Evolutionary conservation across 2,888 invertebrate genomes (phyloP), one percentile per base, ranked within the genome.

Genomic region (Ormyrus pomaceus): DNA sequence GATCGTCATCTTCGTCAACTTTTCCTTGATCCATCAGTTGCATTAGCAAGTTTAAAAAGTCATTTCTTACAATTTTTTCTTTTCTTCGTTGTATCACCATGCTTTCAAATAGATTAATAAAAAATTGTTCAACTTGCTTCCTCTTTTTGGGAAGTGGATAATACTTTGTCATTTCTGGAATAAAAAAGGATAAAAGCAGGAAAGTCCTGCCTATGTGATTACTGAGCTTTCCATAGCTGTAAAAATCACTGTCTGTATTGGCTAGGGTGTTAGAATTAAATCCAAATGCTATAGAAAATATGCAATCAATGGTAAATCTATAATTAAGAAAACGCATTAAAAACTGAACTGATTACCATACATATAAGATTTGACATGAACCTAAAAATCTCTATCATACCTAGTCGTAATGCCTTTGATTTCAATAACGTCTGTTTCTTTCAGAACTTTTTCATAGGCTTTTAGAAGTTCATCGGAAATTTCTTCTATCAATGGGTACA

Each of bases 401-500:
- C 76, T 64, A 5, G 34, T 58, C 5, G 70, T 8, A 6, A 77
- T 6, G 51, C 59, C 55, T 68, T 77, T 77, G 4, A 81, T 10
- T 10, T 86, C 87, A 77, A 90, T 87, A 5, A 13, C 11, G 10
- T 72, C 72, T 3, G 86, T 86, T 0, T 90, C 90, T 0, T 87
- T 78, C 77, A 91, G 80, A 79, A 86, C 61, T 68, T 87, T 74
- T 45, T 91, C 88, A 7, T 93, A 89, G 76, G 92, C 91, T 6
- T 88, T 86, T 2, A 92, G 87, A 83, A 94, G 91, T 77, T 93
- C 91, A 9, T 91, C 88, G 0, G 93, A 93, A 78, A 94, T 93
- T 58, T 92, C 91, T 61, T 93, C 91, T 9, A 95, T 92, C 0
- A 93, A 92, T 0, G 91, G 91, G 84, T 94, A 94, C 94, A 95